Percentiles rank a stretch among this genome's conserved stretches.
Evolutionary conservation across 2,888 invertebrate genomes (phyloP).

Genomic region (Aspidapion aeneum): DNA sequence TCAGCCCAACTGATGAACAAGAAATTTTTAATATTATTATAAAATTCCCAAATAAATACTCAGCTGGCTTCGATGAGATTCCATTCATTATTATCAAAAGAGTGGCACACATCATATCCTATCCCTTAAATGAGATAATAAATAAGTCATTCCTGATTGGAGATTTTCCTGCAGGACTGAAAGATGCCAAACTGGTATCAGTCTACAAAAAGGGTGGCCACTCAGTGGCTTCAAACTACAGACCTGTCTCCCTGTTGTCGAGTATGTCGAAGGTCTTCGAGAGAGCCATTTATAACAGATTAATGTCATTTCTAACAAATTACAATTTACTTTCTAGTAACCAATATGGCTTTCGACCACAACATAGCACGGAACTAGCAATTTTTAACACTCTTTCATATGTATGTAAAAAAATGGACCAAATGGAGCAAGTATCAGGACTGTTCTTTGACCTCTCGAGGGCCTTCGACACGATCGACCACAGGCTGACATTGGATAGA

Average conservation of each 20-base stretch:
- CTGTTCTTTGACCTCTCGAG: not conserved
- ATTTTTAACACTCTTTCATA: not conserved
- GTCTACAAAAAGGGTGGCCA: not conserved
- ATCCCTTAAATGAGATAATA: too few species aligned
- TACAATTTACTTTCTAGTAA: not conserved
- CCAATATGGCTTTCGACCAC: not conserved
- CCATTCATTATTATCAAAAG: not conserved
- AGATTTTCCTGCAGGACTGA: not conserved
- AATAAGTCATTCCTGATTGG: too few species aligned
- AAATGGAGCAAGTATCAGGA: not conserved
- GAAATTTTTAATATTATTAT: not conserved
- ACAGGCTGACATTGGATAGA: not conserved
- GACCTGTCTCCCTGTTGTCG: not conserved
- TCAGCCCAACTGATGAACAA: not conserved
- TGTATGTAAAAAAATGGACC: not conserved
- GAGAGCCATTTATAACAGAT: not conserved
- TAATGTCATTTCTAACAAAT: not conserved
- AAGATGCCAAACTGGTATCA: not conserved
- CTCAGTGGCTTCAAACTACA: not conserved
- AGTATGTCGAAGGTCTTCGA: not conserved
- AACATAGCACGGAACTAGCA: not conserved
- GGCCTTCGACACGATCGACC: not conserved
- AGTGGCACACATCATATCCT: not conserved
- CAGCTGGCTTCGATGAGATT: not conserved
- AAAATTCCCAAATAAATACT: not conserved